Conservation (phyloP, 2,113 vertebrate genomes). For the Pygoscelis antarcticus region DNA sequence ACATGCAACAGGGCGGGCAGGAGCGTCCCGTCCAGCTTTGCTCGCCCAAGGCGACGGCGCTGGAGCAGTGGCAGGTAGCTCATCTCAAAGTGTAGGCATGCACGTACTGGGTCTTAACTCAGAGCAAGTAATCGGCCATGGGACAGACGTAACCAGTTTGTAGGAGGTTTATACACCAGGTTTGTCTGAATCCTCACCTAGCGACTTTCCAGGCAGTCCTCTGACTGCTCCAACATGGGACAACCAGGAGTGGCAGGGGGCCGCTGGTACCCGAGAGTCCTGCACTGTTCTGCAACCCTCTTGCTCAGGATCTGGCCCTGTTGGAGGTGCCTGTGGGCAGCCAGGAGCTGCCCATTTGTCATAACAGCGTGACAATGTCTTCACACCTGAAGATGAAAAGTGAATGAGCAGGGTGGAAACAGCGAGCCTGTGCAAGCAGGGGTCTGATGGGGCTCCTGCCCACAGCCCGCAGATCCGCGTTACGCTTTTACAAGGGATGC, state of each 20-base stretch:
- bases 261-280: neutral
- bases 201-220: neutral
- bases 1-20: neutral
- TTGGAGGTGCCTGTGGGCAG: neutral
- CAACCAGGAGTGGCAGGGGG: neutral
- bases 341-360: neutral
- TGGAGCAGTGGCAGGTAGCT: neutral
- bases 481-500: no score
- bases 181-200: neutral
- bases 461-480: neutral
- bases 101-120: neutral
- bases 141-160: neutral
- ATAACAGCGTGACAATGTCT: fast-evolving
- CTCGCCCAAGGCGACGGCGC: fast-evolving
- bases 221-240: neutral
- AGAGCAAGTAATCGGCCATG: neutral
- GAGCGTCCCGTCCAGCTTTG: neutral
- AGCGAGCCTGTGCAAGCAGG: neutral
- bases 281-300: neutral
- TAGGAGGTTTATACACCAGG: neutral
- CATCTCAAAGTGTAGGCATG: neutral
- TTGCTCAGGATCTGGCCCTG: neutral
- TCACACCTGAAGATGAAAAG: neutral
- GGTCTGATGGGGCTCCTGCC: neutral
- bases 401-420: no score